A percentile compares a stretch with the other conserved stretches of the same genome.
Evolutionary conservation across 2,888 invertebrate species (phyloP).

Genomic region (Leptinotarsa tumamoca): DNA sequence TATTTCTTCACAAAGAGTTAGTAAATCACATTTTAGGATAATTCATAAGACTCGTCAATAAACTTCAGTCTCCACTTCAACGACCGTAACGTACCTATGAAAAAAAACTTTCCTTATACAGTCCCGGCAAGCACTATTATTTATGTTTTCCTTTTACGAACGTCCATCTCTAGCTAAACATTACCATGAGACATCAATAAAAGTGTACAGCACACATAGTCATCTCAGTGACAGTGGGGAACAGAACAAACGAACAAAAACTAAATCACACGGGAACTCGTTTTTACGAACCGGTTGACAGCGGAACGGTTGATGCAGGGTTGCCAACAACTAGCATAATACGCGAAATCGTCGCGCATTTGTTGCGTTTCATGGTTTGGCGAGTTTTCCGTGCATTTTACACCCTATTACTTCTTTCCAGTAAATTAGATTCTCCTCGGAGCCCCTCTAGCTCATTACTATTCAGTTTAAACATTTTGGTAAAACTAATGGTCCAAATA

Average conservation of each 20-base stretch:
- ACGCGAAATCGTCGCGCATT: too few species aligned
- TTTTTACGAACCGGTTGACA: slow-evolving; percentile 66
- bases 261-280: slow-evolving; percentile 39
- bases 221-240: slow-evolving; percentile 23
- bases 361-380: too few species aligned
- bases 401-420: too few species aligned
- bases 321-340: slow-evolving; percentile 39
- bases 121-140: neutral
- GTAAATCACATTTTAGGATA: neutral
- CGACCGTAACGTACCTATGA: neutral
- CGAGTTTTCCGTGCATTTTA: too few species aligned
- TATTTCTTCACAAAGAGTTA: neutral
- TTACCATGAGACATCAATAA: slow-evolving; percentile 19
- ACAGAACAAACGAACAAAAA: slow-evolving; percentile 36
- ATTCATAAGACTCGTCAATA: neutral
- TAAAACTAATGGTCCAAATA: too few species aligned
- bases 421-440: too few species aligned
- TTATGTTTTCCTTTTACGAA: slow-evolving; percentile 17
- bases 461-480: too few species aligned
- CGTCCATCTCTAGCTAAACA: slow-evolving; percentile 18
- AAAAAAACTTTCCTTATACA: slow-evolving; percentile 7
- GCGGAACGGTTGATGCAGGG: slow-evolving; percentile 71
- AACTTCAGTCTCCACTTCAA: slow-evolving; percentile 10
- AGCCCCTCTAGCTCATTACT: too few species aligned
- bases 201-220: slow-evolving; percentile 28